Evolutionary conservation across 37 sponge, comb jelly and placozoan species (phyloP), one percentile per base, ranked within the genome.

Genomic region (Oopsacas minuta): DNA sequence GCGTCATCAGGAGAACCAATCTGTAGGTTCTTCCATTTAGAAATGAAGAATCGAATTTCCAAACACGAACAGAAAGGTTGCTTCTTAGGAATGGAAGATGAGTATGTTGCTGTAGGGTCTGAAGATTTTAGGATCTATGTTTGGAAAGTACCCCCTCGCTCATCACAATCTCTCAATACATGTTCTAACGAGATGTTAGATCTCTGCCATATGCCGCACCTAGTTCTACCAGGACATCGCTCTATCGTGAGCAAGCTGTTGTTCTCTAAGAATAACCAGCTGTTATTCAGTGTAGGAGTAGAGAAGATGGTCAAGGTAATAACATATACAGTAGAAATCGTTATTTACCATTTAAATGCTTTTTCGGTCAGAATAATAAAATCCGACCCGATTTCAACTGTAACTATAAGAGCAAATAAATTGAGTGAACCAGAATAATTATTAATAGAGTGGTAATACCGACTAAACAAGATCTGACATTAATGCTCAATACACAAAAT

Each of bases 51-150:
- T 39, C 82, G 85, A 30, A 38, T n/a, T 49, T 88, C 86, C 82
- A 86, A 37, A 38, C 90, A 92, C 84, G 49, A 37, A 88, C 90
- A 92, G 85, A 86, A 88, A 12, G 92, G 90, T 53, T 92, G 90
- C 85, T 92, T 92, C 82, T 38, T 86, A n/a, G 92, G 90, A 32
- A 52, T 85, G 30, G 88, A 84, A 35, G 90, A 92, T 39, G 92
- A 92, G 92, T 92, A 81, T 81, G 92, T 92, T 0, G 92, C 85
- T 15, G 90, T 90, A 17, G 92, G 92, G 35, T 92, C 92, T 10
- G 92, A 92, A 84, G 92, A 92, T 39, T 92, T 92, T 69, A 83
- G 86, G 52, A 37, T 90, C 51, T 92, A 90, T 52, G 38, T 90
- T 10, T 92, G 92, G 92, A 92, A 83, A 81, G 52, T 92, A 35